Evolutionary conservation across 2,113 vertebrate genomes (phyloP), one percentile per base, ranked within the genome.

Genomic region (Rallus limicola): DNA sequence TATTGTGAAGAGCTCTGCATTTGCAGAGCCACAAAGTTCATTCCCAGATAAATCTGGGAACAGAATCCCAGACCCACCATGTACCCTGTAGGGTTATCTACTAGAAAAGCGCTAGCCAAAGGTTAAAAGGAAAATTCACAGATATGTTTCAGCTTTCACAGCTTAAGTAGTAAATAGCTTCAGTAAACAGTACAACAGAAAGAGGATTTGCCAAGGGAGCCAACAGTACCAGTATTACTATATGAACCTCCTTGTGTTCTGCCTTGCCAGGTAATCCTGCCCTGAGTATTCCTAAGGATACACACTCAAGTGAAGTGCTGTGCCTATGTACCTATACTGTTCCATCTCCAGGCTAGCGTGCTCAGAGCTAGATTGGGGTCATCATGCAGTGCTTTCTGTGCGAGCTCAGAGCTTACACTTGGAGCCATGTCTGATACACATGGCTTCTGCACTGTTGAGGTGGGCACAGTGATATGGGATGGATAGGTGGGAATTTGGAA

Each of bases 131-230:
- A 70, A 68, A 86, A 90, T 13, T 79, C 69, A 79, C 34, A 53
- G 75, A 69, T 82, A 55, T 10, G 23, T 79, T 92, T 82, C 78
- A 76, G 67, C 79, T 94, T 93, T 94, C 88, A 83, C 62, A 72
- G 69, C 71, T 93, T 78, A 81, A 95, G 71, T 12, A 62, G 63
- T 34, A 63, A 91, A 74, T 59, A 38, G 48, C 33, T 84, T 75
- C 64, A 82, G 80, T n/a, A 56, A 86, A 78, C 91, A 91, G 60
- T 56, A 20, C 16, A 34, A 42, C 46, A 92, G 29, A 86, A 92
- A 75, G 48, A 91, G 42, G 80, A 84, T 88, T 88, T 88, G 52
- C 34, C 52, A 80, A 46, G 36, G 53, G 42, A 74, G 69, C 31
- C 40, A 91, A 33, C 56, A 31, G 28, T 9, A 36, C 60, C 52